Evolutionary conservation across 2,113 vertebrate genomes (phyloP).

Genomic region (Balaeniceps rex): DNA sequence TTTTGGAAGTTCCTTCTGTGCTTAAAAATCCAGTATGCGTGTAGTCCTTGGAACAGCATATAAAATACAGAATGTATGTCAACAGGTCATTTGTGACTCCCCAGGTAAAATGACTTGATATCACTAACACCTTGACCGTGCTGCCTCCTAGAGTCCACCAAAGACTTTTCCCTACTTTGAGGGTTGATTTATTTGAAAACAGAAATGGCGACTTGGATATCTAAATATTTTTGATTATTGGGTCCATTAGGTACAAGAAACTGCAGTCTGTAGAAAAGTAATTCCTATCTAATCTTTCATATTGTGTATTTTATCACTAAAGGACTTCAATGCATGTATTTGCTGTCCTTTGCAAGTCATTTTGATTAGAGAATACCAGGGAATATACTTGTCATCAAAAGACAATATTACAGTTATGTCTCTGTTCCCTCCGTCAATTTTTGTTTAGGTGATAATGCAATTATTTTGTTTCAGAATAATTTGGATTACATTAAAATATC

Average conservation of each 20-base stretch:
- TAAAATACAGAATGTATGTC: background rate
- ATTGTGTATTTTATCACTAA: background rate
- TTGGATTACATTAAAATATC: background rate
- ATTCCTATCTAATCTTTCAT: background rate
- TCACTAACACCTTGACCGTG: accelerated
- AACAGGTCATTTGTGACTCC: background rate
- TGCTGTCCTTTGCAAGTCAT: background rate
- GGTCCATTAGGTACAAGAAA: background rate
- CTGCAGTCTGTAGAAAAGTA: background rate
- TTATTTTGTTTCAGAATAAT: background rate
- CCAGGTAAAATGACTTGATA: accelerated
- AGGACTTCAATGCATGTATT: background rate
- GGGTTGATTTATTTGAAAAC: background rate
- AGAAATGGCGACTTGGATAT: background rate
- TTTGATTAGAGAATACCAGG: background rate
- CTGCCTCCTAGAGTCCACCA: background rate
- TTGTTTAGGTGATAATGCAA: background rate
- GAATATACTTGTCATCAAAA: background rate
- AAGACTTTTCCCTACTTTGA: background rate
- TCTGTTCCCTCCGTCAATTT: background rate
- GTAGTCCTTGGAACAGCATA: accelerated
- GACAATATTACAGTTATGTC: background rate
- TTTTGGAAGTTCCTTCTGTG: background rate
- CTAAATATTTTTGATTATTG: background rate
- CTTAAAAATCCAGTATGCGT: background rate